A percentile compares a stretch with the other conserved stretches of the same genome.
phyloP scores from a whole-genome alignment of 2,797 vertebrate genomes.

The Myiothlypis chrysogaster region DNA sequence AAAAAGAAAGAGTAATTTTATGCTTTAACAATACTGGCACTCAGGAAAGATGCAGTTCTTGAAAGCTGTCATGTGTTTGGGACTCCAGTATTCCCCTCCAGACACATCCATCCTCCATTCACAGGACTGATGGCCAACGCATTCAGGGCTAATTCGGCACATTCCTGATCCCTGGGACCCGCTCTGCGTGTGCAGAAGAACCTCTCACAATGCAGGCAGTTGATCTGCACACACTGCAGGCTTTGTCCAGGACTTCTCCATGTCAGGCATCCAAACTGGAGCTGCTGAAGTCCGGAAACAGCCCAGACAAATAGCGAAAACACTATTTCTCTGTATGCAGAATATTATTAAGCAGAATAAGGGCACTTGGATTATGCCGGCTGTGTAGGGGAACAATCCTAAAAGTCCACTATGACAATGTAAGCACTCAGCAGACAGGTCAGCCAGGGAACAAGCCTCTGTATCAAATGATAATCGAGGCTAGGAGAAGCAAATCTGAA shows the following conservation, averaged over 20 bases:
- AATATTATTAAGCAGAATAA: constrained; percentile 2
- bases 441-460: neutral
- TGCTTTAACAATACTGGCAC: constrained; percentile 46
- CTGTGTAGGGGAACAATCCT: neutral
- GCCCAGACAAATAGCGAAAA: constrained; percentile 41
- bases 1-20: neutral
- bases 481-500: neutral
- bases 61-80: constrained; percentile 17
- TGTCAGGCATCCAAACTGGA: constrained; percentile 53
- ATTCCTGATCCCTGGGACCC: constrained; percentile 54
- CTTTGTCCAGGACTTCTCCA: constrained; percentile 48
- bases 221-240: constrained; percentile 50
- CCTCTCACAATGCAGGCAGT: constrained; percentile 50
- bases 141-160: neutral
- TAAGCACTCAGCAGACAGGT: neutral
- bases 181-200: constrained; percentile 23
- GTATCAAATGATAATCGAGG: neutral
- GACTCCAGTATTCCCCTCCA: constrained; percentile 32
- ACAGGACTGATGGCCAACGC: neutral
- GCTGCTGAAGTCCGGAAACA: constrained; percentile 47
- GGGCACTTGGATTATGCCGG: neutral
- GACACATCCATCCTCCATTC: constrained; percentile 56
- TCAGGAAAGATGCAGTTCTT: constrained; percentile 19
- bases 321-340: constrained; percentile 27
- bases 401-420: neutral